Percentiles rank a stretch among this genome's conserved stretches.
phyloP scores from a whole-genome alignment of 2,797 vertebrate species.

The Nasua narica region DNA sequence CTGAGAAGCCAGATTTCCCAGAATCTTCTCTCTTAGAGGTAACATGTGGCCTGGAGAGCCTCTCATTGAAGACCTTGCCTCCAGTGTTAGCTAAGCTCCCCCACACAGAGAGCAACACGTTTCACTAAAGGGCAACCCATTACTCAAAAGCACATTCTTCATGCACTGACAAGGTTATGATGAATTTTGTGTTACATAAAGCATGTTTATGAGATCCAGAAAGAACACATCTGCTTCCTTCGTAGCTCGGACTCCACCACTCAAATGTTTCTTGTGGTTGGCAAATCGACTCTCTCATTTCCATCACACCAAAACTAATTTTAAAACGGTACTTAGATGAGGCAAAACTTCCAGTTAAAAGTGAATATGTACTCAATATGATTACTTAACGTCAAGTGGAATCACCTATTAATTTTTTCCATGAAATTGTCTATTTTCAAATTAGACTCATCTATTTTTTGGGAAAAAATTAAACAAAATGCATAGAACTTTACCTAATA shows the following conservation, averaged over 20 bases:
- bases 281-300: neutral
- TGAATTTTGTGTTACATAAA: neutral
- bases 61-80: neutral
- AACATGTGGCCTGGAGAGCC: neutral
- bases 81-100: neutral
- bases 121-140: neutral
- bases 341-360: neutral
- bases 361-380: neutral
- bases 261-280: neutral
- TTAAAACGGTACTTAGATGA: neutral
- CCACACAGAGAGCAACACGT: neutral
- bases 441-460: neutral
- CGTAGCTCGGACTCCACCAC: neutral
- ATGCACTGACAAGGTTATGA: neutral
- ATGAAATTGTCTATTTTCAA: constrained; percentile 21
- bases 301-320: neutral
- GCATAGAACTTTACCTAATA: neutral
- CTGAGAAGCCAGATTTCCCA: neutral
- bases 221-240: neutral
- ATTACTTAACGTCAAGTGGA: neutral
- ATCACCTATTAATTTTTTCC: neutral
- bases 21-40: neutral
- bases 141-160: constrained; percentile 12
- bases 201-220: neutral
- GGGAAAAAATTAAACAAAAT: neutral